phyloP scores from a whole-genome alignment of 1,140 invertebrate genomes.

The Drosophila aff. region DNA sequence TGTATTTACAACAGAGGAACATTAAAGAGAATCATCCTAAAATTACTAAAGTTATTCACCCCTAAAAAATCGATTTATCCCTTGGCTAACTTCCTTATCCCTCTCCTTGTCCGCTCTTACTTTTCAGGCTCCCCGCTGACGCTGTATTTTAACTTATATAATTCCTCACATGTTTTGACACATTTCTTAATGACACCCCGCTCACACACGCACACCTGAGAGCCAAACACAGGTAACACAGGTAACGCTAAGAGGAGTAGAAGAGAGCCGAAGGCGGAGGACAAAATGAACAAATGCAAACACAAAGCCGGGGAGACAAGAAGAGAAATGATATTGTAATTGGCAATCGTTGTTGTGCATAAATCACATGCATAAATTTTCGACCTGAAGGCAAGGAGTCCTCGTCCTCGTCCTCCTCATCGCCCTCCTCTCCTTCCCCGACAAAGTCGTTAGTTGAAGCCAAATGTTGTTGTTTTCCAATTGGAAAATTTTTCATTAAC shows the following conservation, averaged over 20 bases:
- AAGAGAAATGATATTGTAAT: constrained; percentile 83
- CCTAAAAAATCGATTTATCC: constrained; percentile 31
- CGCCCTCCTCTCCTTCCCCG: not conserved
- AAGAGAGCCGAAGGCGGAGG: constrained; percentile 15
- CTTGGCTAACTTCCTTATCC: constrained; percentile 4
- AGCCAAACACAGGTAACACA: not conserved
- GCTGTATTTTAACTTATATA: constrained; percentile 62
- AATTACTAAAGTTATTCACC: constrained; percentile 3
- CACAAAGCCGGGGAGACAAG: constrained; percentile 57
- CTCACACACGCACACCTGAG: constrained; percentile 37
- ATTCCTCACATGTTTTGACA: constrained; percentile 80
- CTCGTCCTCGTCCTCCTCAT: not conserved
- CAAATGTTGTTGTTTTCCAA: constrained; percentile 78
- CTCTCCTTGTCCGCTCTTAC: not conserved
- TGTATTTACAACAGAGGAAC: not conserved
- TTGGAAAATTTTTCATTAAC: constrained; percentile 83
- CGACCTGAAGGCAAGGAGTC: constrained; percentile 59
- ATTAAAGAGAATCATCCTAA: too few relatives aligned
- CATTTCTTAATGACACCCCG: constrained; percentile 77
- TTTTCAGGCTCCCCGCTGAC: constrained; percentile 17
- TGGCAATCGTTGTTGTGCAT: constrained; percentile 81
- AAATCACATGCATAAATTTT: constrained; percentile 80
- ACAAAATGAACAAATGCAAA: constrained; percentile 49
- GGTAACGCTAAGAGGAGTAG: not conserved
- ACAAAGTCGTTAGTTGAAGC: constrained; percentile 67